Evolutionary conservation across 2,113 vertebrate genomes (phyloP).

Genomic region (Corydoras sp.): DNA sequence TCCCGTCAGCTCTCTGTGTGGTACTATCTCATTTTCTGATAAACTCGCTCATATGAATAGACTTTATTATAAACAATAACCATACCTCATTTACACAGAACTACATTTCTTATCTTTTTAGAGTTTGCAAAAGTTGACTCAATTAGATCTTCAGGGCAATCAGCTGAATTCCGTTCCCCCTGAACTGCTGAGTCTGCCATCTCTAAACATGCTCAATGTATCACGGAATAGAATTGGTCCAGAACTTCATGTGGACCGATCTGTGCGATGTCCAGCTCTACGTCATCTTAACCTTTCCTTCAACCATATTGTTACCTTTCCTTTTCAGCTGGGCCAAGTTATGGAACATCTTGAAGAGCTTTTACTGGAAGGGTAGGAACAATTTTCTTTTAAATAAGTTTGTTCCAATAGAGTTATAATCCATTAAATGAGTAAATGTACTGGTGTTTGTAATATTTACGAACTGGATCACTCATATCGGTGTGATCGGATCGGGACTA

Average conservation of each 20-base stretch:
- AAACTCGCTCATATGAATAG: not conserved
- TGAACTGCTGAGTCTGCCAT: slow-evolving; percentile 75
- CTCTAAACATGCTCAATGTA: slow-evolving; percentile 74
- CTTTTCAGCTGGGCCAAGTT: slow-evolving; percentile 63
- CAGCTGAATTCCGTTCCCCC: slow-evolving; percentile 71
- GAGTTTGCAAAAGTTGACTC: slow-evolving; percentile 78
- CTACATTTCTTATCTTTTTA: slow-evolving; percentile 49
- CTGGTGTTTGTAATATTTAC: too few species aligned
- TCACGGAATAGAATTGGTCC: slow-evolving; percentile 86
- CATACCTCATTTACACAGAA: not conserved
- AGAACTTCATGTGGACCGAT: slow-evolving; percentile 62
- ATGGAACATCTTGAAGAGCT: slow-evolving; percentile 78
- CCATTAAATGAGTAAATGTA: too few species aligned
- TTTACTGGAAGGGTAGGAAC: slow-evolving; percentile 76
- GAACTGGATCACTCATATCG: too few species aligned
- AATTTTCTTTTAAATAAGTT: not conserved
- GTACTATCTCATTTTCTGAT: slow-evolving; percentile 52
- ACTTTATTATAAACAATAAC: not conserved
- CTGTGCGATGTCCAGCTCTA: slow-evolving; percentile 67
- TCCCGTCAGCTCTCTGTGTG: slow-evolving; percentile 80
- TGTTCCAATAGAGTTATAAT: too few species aligned
- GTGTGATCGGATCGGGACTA: too few species aligned
- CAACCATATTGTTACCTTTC: slow-evolving; percentile 74
- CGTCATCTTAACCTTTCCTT: slow-evolving; percentile 84
- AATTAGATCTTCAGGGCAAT: slow-evolving; percentile 89